These are phyloP conservation scores for Paradoxurus hermaphroditus DNA, from an alignment of 2,113 vertebrate genomes.

Conservation along the genomic window DNA sequence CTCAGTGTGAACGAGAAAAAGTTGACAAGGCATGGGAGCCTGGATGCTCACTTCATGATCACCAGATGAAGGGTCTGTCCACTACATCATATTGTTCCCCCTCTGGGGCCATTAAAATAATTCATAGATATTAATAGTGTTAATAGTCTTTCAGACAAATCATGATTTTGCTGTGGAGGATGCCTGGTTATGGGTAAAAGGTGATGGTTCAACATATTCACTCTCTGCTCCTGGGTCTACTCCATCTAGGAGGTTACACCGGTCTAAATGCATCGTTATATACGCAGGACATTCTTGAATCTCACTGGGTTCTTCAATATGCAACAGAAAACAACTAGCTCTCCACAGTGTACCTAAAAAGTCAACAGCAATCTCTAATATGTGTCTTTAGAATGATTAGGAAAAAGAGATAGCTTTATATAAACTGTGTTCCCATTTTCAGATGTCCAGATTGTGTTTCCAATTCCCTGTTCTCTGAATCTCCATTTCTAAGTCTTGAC, in stretches of 20 bases:
- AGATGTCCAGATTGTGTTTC: neutral
- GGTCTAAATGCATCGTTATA: neutral
- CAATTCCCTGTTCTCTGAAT: neutral
- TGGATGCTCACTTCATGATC: neutral
- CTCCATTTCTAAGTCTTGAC: neutral
- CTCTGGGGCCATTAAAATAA: neutral
- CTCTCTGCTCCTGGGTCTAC: neutral
- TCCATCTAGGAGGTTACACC: no score
- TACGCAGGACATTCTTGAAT: neutral
- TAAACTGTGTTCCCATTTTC: neutral
- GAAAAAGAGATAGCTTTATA: neutral
- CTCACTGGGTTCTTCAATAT: neutral
- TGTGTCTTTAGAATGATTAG: neutral
- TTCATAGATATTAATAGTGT: neutral
- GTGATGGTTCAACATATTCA: neutral
- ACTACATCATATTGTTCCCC: rapidly evolving
- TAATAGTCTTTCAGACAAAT: neutral
- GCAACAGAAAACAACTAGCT: neutral
- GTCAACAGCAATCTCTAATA: neutral
- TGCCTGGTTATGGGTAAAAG: neutral
- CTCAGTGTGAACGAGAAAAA: neutral
- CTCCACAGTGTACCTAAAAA: neutral
- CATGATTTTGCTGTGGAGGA: neutral
- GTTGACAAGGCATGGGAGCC: neutral
- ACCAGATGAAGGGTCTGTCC: neutral